These are phyloP conservation scores for Ypsolopha scabrella DNA, from an alignment of 2,888 invertebrate species.

Conservation along the genomic window DNA sequence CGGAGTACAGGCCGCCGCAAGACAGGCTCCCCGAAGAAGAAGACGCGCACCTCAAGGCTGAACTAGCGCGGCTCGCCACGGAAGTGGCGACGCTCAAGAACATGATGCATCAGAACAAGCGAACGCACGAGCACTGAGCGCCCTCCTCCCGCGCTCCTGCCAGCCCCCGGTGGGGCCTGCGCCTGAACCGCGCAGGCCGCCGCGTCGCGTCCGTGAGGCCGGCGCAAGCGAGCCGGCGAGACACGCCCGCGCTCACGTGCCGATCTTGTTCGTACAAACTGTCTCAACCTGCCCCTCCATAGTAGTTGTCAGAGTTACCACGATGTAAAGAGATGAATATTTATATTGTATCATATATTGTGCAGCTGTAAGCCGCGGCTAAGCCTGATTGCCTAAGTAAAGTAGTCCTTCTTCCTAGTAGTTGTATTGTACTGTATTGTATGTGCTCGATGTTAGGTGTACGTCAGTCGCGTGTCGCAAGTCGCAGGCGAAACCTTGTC, in stretches of 20 bases:
- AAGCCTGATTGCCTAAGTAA: slow-evolving; percentile 54
- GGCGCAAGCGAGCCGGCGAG: slow-evolving; percentile 16
- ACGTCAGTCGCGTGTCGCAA: slow-evolving; percentile 16
- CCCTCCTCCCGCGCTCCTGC: slow-evolving; percentile 12
- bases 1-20: slow-evolving; percentile 70
- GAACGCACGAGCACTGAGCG: slow-evolving; percentile 61
- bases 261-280: slow-evolving; percentile 42
- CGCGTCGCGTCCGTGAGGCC: slow-evolving; percentile 9
- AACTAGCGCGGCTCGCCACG: slow-evolving; percentile 88
- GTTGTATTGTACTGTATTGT: slow-evolving; percentile 27
- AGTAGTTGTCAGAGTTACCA: slow-evolving; percentile 58
- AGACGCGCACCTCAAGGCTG: slow-evolving; percentile 83
- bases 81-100: slow-evolving; percentile 93
- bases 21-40: slow-evolving; percentile 66
- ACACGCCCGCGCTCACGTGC: neutral
- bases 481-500: slow-evolving; percentile 21
- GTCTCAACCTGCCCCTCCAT: slow-evolving; percentile 40
- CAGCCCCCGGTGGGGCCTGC: slow-evolving; percentile 20
- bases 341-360: slow-evolving; percentile 52
- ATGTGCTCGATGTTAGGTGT: slow-evolving; percentile 39
- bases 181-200: slow-evolving; percentile 35
- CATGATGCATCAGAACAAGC: slow-evolving; percentile 78
- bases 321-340: slow-evolving; percentile 52
- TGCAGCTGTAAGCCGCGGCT: slow-evolving; percentile 57
- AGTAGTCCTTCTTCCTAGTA: slow-evolving; percentile 52